Evolutionary conservation across 2,113 vertebrate genomes (phyloP).

Genomic region (Cheilinus undulatus): DNA sequence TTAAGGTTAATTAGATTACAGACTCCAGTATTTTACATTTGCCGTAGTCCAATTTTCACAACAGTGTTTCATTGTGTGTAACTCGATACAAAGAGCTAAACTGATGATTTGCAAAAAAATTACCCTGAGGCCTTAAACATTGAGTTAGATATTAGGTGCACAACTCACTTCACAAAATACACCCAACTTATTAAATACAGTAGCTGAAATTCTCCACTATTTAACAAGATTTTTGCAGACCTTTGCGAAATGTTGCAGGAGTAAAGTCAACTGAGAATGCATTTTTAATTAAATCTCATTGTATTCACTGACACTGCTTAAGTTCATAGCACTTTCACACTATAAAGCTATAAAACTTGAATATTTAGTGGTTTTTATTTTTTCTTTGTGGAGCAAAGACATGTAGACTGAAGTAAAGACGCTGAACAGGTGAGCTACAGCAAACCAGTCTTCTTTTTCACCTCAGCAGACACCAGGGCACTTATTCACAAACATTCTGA

Average conservation of each 20-base stretch:
- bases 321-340: neutral
- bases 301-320: neutral
- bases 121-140: conserved; percentile 44
- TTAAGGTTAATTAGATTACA: conserved; percentile 65
- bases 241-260: conserved; percentile 17
- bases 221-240: conserved; percentile 40
- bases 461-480: neutral
- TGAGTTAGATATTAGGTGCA: conserved; percentile 34
- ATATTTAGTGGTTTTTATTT: neutral
- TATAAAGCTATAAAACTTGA: neutral
- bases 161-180: conserved; percentile 31
- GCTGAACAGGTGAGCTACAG: neutral
- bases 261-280: conserved; percentile 12
- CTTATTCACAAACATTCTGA: too few species aligned
- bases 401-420: neutral
- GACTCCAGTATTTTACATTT: conserved; percentile 51
- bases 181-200: conserved; percentile 25
- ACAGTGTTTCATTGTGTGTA: conserved; percentile 21
- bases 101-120: conserved; percentile 53
- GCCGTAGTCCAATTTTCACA: conserved; percentile 35
- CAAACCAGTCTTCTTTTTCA: neutral
- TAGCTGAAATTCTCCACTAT: conserved; percentile 16
- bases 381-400: neutral
- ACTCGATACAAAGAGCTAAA: conserved; percentile 31
- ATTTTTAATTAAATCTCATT: conserved; percentile 19